Conservation (phyloP, 2,888 invertebrate species). For the Rhogogaster chlorosoma region DNA sequence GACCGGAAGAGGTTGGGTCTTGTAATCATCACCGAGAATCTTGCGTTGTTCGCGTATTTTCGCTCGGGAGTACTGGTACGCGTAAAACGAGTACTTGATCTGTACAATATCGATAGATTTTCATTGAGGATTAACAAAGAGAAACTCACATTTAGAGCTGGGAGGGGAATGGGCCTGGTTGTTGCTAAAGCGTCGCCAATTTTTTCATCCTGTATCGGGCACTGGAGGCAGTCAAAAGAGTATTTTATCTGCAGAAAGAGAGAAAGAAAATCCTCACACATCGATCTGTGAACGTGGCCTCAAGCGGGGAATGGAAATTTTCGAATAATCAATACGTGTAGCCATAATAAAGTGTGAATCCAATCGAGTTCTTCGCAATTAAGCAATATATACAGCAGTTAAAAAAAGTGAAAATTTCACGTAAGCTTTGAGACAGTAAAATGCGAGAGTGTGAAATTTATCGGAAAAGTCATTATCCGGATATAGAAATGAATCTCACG, state of each 20-base stretch:
- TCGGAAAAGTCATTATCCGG: not conserved
- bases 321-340: not conserved
- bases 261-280: constrained; percentile 37
- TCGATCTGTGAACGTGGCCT: not conserved
- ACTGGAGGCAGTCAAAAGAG: constrained; percentile 86
- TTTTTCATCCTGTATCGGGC: constrained; percentile 84
- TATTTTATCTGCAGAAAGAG: constrained; percentile 84
- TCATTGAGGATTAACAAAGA: not conserved
- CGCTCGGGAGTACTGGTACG: constrained; percentile 82
- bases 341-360: not conserved
- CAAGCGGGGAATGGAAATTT: constrained; percentile 7
- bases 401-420: not conserved
- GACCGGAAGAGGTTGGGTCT: not conserved
- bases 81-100: constrained; percentile 86
- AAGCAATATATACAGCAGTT: not conserved
- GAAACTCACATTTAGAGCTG: constrained; percentile 85
- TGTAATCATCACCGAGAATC: constrained; percentile 52
- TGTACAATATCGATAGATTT: constrained; percentile 63
- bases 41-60: constrained; percentile 81
- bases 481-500: constrained; percentile 72
- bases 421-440: not conserved
- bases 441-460: not conserved
- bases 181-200: constrained; percentile 80
- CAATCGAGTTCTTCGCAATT: not conserved
- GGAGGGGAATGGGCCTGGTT: constrained; percentile 83